These are phyloP conservation scores for Leucophenga maculata DNA, from an alignment of 2,888 invertebrate genomes.

Conservation along the genomic window DNA sequence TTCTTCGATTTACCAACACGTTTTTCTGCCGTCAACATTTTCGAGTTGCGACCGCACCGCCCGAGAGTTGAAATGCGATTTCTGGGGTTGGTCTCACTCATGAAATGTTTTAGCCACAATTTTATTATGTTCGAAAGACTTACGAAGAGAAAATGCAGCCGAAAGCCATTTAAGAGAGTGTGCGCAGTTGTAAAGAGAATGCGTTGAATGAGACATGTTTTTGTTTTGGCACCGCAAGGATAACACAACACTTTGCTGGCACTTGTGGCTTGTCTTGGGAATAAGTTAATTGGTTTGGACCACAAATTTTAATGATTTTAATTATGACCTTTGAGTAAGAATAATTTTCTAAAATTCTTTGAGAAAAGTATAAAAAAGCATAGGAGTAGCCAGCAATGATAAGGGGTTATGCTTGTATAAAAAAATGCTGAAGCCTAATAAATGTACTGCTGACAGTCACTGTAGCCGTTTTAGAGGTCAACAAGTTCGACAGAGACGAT, in stretches of 20 bases:
- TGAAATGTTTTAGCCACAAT: constrained; percentile 31
- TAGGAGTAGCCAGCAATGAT: no score
- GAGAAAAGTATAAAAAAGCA: no score
- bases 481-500: no score
- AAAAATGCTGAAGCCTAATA: no score
- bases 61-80: constrained; percentile 69
- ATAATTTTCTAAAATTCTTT: no score
- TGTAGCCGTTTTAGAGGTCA: no score
- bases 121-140: constrained; percentile 46
- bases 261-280: constrained; percentile 18
- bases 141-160: constrained; percentile 32
- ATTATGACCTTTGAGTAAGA: no score
- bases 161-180: constrained; percentile 22
- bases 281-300: background rate
- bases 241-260: background rate
- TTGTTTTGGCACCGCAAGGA: constrained; percentile 38
- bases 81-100: constrained; percentile 66
- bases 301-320: background rate
- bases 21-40: constrained; percentile 43
- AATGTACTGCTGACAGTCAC: no score
- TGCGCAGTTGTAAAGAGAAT: background rate
- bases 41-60: constrained; percentile 65
- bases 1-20: constrained; percentile 18
- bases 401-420: no score
- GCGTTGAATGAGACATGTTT: constrained; percentile 12